phyloP scores from a whole-genome alignment of 2,113 vertebrate species.

The Spea multiplicata region DNA sequence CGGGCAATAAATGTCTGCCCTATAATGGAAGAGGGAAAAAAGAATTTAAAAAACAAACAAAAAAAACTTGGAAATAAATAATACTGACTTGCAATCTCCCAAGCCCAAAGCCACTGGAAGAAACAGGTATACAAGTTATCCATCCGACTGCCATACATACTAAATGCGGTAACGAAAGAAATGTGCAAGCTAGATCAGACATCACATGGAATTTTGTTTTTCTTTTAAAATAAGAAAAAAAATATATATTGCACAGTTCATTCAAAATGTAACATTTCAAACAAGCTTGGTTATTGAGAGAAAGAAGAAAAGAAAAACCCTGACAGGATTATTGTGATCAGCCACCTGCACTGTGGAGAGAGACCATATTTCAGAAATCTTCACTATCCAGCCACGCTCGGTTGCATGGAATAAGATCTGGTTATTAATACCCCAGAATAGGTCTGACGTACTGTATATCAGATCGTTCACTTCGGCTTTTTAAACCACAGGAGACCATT shows the following conservation, averaged over 20 bases:
- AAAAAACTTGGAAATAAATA: not conserved
- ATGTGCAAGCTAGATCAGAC: not conserved
- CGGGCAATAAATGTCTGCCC: no score
- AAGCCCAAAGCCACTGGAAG: slow-evolving; percentile 59
- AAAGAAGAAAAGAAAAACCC: not conserved
- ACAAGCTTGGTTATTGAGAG: not conserved
- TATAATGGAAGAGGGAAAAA: no score
- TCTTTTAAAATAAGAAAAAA: not conserved
- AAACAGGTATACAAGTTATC: slow-evolving; percentile 51
- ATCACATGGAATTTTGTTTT: no score
- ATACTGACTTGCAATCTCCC: slow-evolving; percentile 56
- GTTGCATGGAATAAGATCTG: slow-evolving; percentile 9
- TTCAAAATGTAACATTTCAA: not conserved
- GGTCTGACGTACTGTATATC: not conserved
- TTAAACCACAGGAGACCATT: slow-evolving; percentile 14
- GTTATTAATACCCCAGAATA: slow-evolving; percentile 5
- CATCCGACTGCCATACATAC: not conserved
- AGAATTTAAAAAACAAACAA: no score
- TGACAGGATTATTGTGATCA: not conserved
- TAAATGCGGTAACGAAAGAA: not conserved
- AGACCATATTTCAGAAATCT: not conserved
- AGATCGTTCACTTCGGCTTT: not conserved
- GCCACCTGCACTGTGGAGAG: not conserved
- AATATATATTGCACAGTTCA: slow-evolving; percentile 25
- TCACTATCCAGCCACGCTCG: slow-evolving; percentile 2